These are phyloP conservation scores for Saccostrea cuccullata DNA, from an alignment of 1,140 invertebrate genomes.

Conservation along the genomic window DNA sequence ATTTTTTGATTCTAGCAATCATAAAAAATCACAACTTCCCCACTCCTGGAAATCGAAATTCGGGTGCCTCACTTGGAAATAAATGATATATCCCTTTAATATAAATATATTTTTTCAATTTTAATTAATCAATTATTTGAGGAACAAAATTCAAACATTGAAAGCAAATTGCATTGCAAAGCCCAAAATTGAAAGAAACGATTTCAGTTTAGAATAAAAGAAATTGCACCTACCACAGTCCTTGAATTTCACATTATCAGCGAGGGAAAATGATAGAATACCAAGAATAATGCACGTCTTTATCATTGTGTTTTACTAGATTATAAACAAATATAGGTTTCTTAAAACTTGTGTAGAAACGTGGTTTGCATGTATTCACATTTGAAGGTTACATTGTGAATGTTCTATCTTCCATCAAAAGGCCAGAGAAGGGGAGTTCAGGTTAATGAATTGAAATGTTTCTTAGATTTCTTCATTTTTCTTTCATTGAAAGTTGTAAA, in stretches of 20 bases:
- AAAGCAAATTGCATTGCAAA: not conserved
- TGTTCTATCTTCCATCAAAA: not conserved
- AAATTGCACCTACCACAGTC: slow-evolving; percentile 41
- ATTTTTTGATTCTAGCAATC: too few species aligned
- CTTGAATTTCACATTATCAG: slow-evolving; percentile 29
- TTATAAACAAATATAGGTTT: not conserved
- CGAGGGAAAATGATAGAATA: not conserved
- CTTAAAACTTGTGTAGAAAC: not conserved
- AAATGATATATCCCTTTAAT: too few species aligned
- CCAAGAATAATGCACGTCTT: not conserved
- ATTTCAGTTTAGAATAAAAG: not conserved
- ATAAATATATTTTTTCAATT: too few species aligned
- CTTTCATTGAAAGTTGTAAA: not conserved
- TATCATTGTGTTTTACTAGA: not conserved
- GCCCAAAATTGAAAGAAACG: not conserved
- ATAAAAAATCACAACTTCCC: too few species aligned
- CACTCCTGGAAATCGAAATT: too few species aligned
- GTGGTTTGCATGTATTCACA: not conserved
- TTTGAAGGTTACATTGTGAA: not conserved
- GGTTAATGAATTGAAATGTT: not conserved
- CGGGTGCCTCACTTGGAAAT: too few species aligned
- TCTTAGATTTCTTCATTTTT: not conserved
- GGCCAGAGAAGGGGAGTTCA: not conserved
- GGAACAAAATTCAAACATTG: too few species aligned
- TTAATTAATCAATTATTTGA: too few species aligned